Base-by-base conservation (phyloP, 2,113 vertebrate genomes). In the Colossoma macropomum region DNA sequence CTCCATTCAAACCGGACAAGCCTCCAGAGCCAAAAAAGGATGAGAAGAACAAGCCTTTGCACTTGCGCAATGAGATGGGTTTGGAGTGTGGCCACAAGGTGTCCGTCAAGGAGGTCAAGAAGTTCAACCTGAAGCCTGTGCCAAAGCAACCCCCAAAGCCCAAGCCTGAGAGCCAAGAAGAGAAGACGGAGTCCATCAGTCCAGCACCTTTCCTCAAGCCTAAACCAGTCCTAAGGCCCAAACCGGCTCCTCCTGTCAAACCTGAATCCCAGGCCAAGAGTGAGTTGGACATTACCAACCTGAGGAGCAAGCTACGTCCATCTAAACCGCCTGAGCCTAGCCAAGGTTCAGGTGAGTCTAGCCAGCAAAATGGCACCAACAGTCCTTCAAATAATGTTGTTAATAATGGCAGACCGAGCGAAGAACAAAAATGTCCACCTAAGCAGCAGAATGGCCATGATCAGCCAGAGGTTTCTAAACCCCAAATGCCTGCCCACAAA, bases 11-110 rank as follows among this genome's bases (percentile, higher is more conserved):
- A 85, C 94, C 95, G 0, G 89, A 91, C 76, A 96, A 95, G 90
- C 95, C 94, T 60, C 89, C 92, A 0, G 97, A 98, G 83, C 71
- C 93, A 70, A 98, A 95, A 89, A 92, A 94, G 0, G 97, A 99
- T n/a, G 97, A 98, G 41, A 99, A 97, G 75, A 95, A 89, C 89
- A 99, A 98, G 90, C 80, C 95, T 12, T 94, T 98, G 81, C 95
- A 95, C 70, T 92, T 97, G 81, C 96, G 93, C 62, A 99, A 98
- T 0, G 98, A 99, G 91, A 99, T 98, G 97, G 98, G 97, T 0
- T 92, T 99, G 62, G 98, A 99, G 88, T 97, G 97, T 23, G 97
- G 97, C 54, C 97, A 99, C 91, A 99, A 98, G 83, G 87, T 99
- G 17, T 94, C 96, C 0, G 96, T 95, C 89, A 98, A 97, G 87